These are phyloP conservation scores for Sminthurinus signatus DNA, from an alignment of 1,140 invertebrate species.

Conservation along the genomic window DNA sequence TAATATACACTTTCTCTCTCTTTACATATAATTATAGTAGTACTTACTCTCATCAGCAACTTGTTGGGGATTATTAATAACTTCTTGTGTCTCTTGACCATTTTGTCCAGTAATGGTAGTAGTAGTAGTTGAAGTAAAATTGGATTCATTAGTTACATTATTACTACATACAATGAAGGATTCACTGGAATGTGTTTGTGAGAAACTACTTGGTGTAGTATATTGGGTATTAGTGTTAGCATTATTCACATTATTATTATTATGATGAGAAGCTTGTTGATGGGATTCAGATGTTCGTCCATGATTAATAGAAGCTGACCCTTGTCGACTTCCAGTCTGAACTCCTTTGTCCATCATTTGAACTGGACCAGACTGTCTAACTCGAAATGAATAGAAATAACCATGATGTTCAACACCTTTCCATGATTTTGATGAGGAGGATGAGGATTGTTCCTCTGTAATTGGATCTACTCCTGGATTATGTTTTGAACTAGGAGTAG, in stretches of 20 bases:
- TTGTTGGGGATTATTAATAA: not conserved
- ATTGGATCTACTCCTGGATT: not conserved
- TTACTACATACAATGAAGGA: constrained; percentile 7
- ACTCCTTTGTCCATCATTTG: constrained; percentile 39
- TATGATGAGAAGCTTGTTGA: too few relatives aligned
- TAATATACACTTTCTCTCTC: not conserved
- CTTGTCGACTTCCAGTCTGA: constrained; percentile 31
- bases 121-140: not conserved
- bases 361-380: constrained; percentile 36
- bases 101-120: not conserved
- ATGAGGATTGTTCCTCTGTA: not conserved
- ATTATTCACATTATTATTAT: not conserved
- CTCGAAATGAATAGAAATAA: constrained; percentile 38
- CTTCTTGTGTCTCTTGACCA: too few relatives aligned
- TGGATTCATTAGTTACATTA: not conserved
- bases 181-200: constrained; percentile 1
- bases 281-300: too few relatives aligned
- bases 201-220: constrained; percentile 19
- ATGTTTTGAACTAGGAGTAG: not conserved
- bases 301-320: too few relatives aligned
- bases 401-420: constrained; percentile 31
- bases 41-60: constrained; percentile 8
- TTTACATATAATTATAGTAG: not conserved
- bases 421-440: constrained; percentile 11
- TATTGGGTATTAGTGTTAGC: not conserved